A percentile compares a stretch with the other conserved stretches of the same genome.
phyloP scores from a whole-genome alignment of 2,113 vertebrate genomes.

The Ameiurus melas region DNA sequence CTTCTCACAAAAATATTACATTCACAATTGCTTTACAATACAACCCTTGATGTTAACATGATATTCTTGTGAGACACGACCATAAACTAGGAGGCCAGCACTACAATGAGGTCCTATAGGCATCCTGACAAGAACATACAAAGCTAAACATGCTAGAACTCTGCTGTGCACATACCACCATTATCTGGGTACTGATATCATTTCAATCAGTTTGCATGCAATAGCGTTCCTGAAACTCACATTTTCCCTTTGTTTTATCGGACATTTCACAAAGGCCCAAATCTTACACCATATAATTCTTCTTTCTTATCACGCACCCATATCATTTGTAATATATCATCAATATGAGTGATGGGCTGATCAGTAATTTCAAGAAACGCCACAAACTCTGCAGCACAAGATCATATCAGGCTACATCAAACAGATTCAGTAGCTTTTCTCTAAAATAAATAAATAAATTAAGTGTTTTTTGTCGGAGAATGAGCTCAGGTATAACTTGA shows the following conservation, averaged over 20 bases:
- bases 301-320: not conserved
- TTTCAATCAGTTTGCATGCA: not conserved
- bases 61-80: not conserved
- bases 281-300: not conserved
- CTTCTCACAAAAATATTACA: not conserved
- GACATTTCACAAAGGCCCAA: not conserved
- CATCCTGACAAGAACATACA: conserved; percentile 1
- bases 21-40: too few species aligned
- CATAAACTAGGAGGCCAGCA: not conserved
- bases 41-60: not conserved
- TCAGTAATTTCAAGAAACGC: not conserved
- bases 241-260: not conserved
- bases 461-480: not conserved
- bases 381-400: not conserved
- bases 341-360: not conserved
- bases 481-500: not conserved
- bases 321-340: not conserved
- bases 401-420: not conserved
- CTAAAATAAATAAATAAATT: not conserved
- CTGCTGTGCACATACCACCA: conserved; percentile 2
- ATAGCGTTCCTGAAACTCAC: conserved; percentile 19
- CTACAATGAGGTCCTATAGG: conserved; percentile 14
- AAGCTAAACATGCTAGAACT: conserved; percentile 43
- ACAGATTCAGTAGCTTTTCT: not conserved
- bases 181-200: conserved; percentile 24